These are phyloP conservation scores for Macrophya annulata DNA, from an alignment of 2,888 invertebrate species.

Conservation along the genomic window DNA sequence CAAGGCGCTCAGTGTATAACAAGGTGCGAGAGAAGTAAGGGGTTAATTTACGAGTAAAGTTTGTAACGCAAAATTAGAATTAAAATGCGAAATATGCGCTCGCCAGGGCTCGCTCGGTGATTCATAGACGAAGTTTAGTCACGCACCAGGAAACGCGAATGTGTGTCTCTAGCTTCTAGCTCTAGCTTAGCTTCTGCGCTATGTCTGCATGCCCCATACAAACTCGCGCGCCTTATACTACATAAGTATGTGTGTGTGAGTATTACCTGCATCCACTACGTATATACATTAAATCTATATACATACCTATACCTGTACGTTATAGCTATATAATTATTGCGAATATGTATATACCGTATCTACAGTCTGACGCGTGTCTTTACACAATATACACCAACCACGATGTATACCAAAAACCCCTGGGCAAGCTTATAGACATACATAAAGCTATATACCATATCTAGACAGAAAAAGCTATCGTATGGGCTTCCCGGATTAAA, in stretches of 20 bases:
- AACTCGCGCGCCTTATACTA: too few relatives aligned
- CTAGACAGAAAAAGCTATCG: background rate
- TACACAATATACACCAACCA: background rate
- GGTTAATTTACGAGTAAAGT: slow-evolving; percentile 57
- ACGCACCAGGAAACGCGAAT: slow-evolving; percentile 54
- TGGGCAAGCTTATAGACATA: background rate
- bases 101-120: slow-evolving; percentile 46
- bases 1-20: background rate
- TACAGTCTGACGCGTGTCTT: background rate
- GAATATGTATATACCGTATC: background rate
- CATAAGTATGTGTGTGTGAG: too few relatives aligned
- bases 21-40: slow-evolving; percentile 34
- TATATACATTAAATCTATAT: background rate
- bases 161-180: slow-evolving; percentile 21
- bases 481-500: background rate
- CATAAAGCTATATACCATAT: background rate
- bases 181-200: background rate
- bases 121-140: slow-evolving; percentile 58
- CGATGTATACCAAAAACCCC: background rate
- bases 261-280: background rate
- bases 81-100: slow-evolving; percentile 58
- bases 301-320: background rate
- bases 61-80: slow-evolving; percentile 57
- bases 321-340: background rate
- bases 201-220: background rate